phyloP scores from a whole-genome alignment of 2,888 invertebrate species.

The Lomographa bimaculata region DNA sequence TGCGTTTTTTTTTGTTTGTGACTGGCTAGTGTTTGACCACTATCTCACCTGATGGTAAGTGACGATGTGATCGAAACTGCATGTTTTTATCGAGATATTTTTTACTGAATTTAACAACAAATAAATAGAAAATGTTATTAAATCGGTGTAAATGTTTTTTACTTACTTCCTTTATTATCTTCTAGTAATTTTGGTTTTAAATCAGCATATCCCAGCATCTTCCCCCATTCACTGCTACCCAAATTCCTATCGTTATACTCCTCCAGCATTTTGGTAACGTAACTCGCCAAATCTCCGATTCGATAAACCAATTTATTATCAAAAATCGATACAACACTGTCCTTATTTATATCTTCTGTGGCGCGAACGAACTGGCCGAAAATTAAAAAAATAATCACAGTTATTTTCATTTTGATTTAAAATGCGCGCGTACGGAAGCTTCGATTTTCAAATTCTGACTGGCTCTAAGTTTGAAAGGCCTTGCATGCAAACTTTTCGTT shows the following conservation, averaged over 20 bases:
- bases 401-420: conserved; percentile 34
- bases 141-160: background rate
- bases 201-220: conserved; percentile 54
- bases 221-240: conserved; percentile 55
- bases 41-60: too few species aligned
- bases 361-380: conserved; percentile 22
- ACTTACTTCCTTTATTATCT: conserved; percentile 46
- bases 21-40: too few species aligned
- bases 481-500: conserved; percentile 7
- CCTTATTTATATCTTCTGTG: conserved; percentile 19
- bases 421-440: conserved; percentile 40
- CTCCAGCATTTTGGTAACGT: conserved; percentile 48
- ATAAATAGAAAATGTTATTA: conserved; percentile 4
- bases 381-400: conserved; percentile 32
- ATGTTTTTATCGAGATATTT: too few species aligned
- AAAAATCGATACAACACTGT: conserved; percentile 31
- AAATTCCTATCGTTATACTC: conserved; percentile 61
- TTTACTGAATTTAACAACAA: too few species aligned
- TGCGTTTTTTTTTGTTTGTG: too few species aligned
- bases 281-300: conserved; percentile 43
- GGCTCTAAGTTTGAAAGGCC: conserved; percentile 16
- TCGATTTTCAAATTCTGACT: conserved; percentile 42
- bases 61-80: too few species aligned
- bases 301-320: conserved; percentile 49
- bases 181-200: conserved; percentile 51